Evolutionary conservation across 2,797 vertebrate species (phyloP).

Genomic region (Cynodonichthys magdalenae): DNA sequence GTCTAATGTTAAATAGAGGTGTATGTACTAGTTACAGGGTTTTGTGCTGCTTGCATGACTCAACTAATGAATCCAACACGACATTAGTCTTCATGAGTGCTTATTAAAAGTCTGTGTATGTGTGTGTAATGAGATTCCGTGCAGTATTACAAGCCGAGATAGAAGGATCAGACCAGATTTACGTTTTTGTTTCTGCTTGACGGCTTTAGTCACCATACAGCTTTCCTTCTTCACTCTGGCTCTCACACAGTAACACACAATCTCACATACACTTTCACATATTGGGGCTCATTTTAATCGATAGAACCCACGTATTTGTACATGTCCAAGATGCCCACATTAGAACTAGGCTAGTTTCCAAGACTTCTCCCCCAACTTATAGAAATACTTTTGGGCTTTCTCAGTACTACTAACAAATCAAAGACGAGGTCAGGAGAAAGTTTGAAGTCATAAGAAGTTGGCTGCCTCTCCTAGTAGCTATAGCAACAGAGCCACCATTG

Average conservation of each 20-base stretch:
- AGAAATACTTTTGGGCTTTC: constrained; percentile 2
- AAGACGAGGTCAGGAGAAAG: constrained; percentile 39
- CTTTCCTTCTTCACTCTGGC: constrained; percentile 13
- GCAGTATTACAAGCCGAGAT: constrained; percentile 34
- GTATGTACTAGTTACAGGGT: constrained; percentile 42
- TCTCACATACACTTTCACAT: constrained; percentile 9
- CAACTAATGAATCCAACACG: constrained; percentile 50
- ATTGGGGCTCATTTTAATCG: constrained; percentile 27
- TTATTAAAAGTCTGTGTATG: constrained; percentile 21
- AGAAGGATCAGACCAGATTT: constrained; percentile 54
- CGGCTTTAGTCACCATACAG: constrained; percentile 29
- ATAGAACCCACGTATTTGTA: constrained; percentile 35
- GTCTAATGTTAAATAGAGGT: constrained; percentile 19
- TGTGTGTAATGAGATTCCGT: constrained; percentile 22
- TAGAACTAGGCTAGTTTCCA: constrained; percentile 21
- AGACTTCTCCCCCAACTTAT: not conserved
- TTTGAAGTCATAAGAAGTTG: constrained; percentile 31
- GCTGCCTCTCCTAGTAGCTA: constrained; percentile 23
- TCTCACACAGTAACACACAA: constrained; percentile 9
- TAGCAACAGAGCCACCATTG: constrained; percentile 32
- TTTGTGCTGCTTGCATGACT: constrained; percentile 50
- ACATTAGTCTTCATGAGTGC: constrained; percentile 29
- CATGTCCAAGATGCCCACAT: constrained; percentile 23
- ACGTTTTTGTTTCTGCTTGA: constrained; percentile 34
- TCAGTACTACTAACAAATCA: constrained; percentile 17